phyloP scores from a whole-genome alignment of 1,140 invertebrate species.

The Bombus superbus region DNA sequence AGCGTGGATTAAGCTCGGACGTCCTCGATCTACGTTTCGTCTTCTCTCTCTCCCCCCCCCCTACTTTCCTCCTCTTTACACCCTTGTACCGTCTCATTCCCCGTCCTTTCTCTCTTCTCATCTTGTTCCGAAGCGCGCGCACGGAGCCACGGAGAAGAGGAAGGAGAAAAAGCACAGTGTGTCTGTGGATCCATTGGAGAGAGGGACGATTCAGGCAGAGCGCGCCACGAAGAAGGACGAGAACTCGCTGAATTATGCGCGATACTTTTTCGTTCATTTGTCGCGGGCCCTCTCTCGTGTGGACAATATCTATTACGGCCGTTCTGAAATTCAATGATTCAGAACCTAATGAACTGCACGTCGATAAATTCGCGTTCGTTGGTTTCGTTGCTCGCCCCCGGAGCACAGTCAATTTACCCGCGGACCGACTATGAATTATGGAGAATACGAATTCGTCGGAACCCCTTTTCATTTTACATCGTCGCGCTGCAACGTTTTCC shows the following conservation, averaged over 20 bases:
- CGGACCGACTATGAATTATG: constrained; percentile 25
- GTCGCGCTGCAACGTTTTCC: neutral
- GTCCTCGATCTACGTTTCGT: constrained; percentile 59
- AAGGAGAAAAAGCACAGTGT: neutral
- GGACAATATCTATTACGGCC: constrained; percentile 50
- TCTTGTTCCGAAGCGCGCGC: neutral
- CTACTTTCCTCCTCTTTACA: neutral
- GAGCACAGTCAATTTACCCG: constrained; percentile 15
- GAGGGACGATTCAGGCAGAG: constrained; percentile 34
- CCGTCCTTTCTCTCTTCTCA: neutral
- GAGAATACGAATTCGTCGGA: neutral
- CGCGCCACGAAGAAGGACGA: constrained; percentile 42
- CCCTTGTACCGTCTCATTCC: neutral
- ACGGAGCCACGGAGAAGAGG: neutral
- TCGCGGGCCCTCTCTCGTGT: constrained; percentile 38
- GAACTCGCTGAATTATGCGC: constrained; percentile 61
- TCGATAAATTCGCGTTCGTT: constrained; percentile 43
- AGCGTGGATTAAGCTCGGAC: constrained; percentile 66
- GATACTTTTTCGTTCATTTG: constrained; percentile 62
- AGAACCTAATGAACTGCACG: constrained; percentile 39
- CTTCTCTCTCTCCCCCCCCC: neutral
- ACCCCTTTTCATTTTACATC: neutral
- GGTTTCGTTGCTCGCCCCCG: constrained; percentile 14
- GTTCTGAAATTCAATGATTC: constrained; percentile 55
- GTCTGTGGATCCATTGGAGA: constrained; percentile 40